Evolutionary conservation across 1,140 invertebrate genomes (phyloP).

Genomic region (Pseudomyrmex flavicornis): DNA sequence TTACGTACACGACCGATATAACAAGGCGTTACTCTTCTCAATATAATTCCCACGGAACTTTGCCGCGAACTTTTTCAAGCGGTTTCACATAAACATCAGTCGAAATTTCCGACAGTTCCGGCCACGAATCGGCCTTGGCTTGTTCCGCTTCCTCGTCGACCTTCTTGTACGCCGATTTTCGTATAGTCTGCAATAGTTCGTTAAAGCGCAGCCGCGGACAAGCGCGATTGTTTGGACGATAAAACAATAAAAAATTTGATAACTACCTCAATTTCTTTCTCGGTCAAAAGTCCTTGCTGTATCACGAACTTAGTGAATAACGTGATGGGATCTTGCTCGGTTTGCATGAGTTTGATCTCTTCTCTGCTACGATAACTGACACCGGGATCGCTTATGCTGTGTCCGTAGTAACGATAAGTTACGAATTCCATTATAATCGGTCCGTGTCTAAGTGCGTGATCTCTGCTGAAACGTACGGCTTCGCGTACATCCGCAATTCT

Average conservation of each 20-base stretch:
- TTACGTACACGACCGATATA: not conserved
- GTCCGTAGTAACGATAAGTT: conserved; percentile 87
- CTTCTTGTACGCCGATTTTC: conserved; percentile 43
- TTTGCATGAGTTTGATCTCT: conserved; percentile 90
- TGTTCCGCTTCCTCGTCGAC: conserved; percentile 63
- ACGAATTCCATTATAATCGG: conserved; percentile 90
- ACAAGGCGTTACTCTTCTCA: not conserved
- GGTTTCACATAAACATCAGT: conserved; percentile 59
- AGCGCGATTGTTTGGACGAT: no score
- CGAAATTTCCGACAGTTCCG: conserved; percentile 59
- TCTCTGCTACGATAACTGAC: conserved; percentile 87
- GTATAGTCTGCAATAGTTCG: conserved; percentile 43
- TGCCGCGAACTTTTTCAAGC: conserved; percentile 63
- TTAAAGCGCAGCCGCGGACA: not conserved
- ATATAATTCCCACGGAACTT: conserved; percentile 64
- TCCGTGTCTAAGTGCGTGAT: conserved; percentile 88
- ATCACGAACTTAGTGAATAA: conserved; percentile 84
- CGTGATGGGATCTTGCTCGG: conserved; percentile 90
- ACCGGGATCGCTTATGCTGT: conserved; percentile 87
- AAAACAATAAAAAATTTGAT: no score
- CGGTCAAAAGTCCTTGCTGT: conserved; percentile 59
- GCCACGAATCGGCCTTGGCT: conserved; percentile 63
- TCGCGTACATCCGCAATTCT: conserved; percentile 90
- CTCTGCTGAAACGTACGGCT: conserved; percentile 87
- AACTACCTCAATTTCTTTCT: conserved; percentile 62